A percentile compares a stretch with the other conserved stretches of the same genome.
Conservation (phyloP, 2,797 vertebrate species). For the Cirrhinus molitorella region DNA sequence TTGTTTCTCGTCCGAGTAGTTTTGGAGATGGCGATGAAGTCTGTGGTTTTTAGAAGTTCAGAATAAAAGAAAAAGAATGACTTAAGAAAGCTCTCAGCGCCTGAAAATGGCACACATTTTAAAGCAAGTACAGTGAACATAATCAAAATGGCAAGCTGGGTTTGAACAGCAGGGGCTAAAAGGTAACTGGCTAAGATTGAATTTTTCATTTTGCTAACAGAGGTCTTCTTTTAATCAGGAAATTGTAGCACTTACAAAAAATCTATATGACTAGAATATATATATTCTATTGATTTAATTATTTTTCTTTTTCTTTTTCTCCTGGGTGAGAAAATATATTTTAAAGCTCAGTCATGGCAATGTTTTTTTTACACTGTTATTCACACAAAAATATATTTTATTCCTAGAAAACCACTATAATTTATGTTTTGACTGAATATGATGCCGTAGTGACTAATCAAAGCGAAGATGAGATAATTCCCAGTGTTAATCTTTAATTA, state of each 20-base stretch:
- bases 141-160: background rate
- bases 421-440: background rate
- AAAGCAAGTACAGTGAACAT: background rate
- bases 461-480: background rate
- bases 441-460: background rate
- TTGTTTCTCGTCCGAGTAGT: conserved; percentile 91
- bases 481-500: conserved; percentile 22
- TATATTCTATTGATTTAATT: background rate
- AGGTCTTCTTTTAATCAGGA: background rate
- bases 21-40: conserved; percentile 76
- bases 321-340: background rate
- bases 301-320: background rate
- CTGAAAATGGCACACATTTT: background rate
- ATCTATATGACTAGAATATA: background rate
- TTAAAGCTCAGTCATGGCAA: background rate
- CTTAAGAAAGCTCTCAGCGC: background rate
- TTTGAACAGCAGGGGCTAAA: conserved; percentile 5
- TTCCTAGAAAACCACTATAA: background rate
- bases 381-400: background rate
- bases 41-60: conserved; percentile 67
- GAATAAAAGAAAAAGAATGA: conserved; percentile 31
- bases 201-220: background rate
- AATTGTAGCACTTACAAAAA: background rate
- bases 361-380: background rate
- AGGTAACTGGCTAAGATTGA: background rate